Evolutionary conservation across 2,113 vertebrate species (phyloP), one percentile per base, ranked within the genome.

Genomic region (Anoura caudifer): DNA sequence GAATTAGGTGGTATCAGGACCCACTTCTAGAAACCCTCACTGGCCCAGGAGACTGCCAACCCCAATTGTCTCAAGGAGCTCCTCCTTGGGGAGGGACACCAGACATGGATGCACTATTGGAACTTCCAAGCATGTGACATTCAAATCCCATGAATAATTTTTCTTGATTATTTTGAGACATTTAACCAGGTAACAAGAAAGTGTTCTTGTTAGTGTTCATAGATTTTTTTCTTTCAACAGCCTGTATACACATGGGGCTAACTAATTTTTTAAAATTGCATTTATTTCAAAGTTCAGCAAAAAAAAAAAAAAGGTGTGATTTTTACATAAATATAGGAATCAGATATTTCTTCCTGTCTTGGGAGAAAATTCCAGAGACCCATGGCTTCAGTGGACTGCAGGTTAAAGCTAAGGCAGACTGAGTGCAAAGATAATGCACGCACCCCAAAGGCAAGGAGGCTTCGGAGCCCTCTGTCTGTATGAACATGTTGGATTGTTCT

Each of bases 391-490:
- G 94, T 97, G 90, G 96, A 93, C 87, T 96, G 87, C 87, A 98
- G 98, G 97, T 98, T 96, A 97, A 98, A 98, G 97, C 72, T 36
- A 95, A 98, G 97, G 70, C 92, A 89, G 95, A 96, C 50, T 97
- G 92, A 0, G 61, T 38, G 28, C 63, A 85, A 87, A 70, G 83
- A 96, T 94, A 95, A 81, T 26, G 14, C 76, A 92, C 56, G 84
- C 73, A 86, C 0, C 36, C 96, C 95, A 19, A 45, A 98, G 97
- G 95, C 96, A 97, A 93, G 83, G 56, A 93, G 83, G 56, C 90
- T 97, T 95, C 97, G 89, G 59, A 95, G 95, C 65, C 95, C 96
- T 95, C 96, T 98, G 86, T 95, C 70, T 94, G 9, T 87, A 95
- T 82, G 87, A 82, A 94, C 91, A 81, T 65, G 59, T 94, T 90